Evolutionary conservation across 2,888 invertebrate genomes (phyloP), one percentile per base, ranked within the genome.

Genomic region (Scaeva pyrastri): DNA sequence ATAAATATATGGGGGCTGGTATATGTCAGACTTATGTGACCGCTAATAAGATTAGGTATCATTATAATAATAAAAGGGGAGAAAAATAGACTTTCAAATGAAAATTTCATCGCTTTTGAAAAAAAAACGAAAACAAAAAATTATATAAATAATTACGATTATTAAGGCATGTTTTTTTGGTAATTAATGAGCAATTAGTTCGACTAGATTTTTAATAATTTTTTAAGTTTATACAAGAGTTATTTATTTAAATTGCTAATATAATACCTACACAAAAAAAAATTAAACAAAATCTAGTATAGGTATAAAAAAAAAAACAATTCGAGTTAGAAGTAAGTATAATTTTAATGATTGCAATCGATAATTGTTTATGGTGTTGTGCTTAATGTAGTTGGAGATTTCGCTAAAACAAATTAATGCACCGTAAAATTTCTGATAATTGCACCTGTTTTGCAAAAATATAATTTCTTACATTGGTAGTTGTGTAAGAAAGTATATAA

Each of bases 121-220:
- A 72, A 62, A 31, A 31, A 31, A 31, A 31, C 6, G 8, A 31
- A 31, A 31, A 31, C 31, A 31, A 31, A 31, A 31, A 0, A 31
- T 31, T 31, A 31, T 31, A 60, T 70, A 77, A 66, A 86, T 82
- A 78, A 86, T 86, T 82, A 82, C 70, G 52, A 82, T 86, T 82
- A 82, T 86, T 86, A 77, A 31, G 71, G 62, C 41, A 80, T 68
- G 66, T 62, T 52, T 62, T 52, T 50, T 68, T 26, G 36, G 64
- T 80, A 82, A 82, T 78, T 71, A 80, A 73, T 76, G 80, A 41
- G 36, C 85, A 81, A 82, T 86, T 77, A 86, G 86, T 86, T 86
- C 86, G 77, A 82, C 70, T 71, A 86, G 86, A 74, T 71, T 81
- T 86, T 86, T 82, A 78, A 86, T 86, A 86, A 74, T 86, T 86